These are phyloP conservation scores for Loris lydekkerianus DNA, from an alignment of 2,797 vertebrate species.

Conservation along the genomic window DNA sequence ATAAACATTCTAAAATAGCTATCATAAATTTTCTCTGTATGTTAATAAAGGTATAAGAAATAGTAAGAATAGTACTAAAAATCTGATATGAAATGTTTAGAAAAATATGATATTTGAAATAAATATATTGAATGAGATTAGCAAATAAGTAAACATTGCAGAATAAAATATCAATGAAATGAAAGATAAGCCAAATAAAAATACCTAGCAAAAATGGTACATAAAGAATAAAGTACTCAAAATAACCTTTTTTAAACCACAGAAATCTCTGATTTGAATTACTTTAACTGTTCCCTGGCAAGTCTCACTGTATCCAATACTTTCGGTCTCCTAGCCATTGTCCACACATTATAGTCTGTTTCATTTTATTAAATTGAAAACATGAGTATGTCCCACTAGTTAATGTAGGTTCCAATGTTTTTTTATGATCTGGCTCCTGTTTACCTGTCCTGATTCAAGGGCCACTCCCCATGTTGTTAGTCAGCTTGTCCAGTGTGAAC, in stretches of 20 bases:
- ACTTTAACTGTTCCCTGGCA: too few species aligned
- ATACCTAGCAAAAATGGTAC: not conserved
- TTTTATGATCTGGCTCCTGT: too few species aligned
- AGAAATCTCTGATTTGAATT: too few species aligned
- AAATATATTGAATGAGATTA: not conserved
- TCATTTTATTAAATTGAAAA: too few species aligned
- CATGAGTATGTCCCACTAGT: too few species aligned
- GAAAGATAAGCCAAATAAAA: not conserved
- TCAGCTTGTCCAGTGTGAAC: too few species aligned
- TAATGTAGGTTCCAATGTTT: too few species aligned
- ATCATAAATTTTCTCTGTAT: not conserved
- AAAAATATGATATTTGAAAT: not conserved
- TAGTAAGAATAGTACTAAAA: not conserved
- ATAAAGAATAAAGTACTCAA: not conserved
- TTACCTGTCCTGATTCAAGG: too few species aligned
- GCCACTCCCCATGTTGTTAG: too few species aligned
- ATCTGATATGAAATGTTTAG: not conserved
- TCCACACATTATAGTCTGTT: too few species aligned
- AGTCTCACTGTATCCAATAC: too few species aligned
- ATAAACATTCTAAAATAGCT: not conserved
- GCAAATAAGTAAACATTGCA: not conserved
- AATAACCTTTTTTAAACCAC: not conserved
- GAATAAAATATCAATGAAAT: not conserved
- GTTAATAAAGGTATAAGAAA: not conserved
- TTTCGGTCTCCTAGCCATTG: too few species aligned